Conservation (phyloP, 2,888 invertebrate species). For the Entomobrya multifasciata region DNA sequence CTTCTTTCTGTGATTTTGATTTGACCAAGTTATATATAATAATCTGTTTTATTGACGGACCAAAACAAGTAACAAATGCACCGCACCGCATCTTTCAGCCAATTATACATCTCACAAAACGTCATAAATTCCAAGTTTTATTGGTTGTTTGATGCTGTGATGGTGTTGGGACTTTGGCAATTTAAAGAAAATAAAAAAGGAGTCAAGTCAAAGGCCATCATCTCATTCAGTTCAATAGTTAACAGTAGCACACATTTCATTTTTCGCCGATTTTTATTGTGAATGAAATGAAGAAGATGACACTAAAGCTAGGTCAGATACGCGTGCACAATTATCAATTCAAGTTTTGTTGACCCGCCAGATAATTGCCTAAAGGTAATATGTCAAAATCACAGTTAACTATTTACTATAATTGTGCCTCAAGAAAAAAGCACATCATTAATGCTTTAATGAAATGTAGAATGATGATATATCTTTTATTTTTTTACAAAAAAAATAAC, state of each 20-base stretch:
- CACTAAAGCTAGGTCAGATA: not conserved
- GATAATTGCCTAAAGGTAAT: not conserved
- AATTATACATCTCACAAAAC: not conserved
- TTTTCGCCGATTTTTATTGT: not conserved
- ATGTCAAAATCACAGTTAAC: not conserved
- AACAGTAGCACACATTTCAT: not conserved
- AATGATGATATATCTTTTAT: too few relatives aligned
- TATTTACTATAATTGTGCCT: too few relatives aligned
- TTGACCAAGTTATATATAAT: too few relatives aligned
- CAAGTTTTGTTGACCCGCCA: not conserved
- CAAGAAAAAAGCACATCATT: too few relatives aligned
- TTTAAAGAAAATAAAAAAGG: too few relatives aligned
- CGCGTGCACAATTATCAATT: not conserved
- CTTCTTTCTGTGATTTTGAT: too few relatives aligned
- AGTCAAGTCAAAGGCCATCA: too few relatives aligned
- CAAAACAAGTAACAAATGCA: not conserved
- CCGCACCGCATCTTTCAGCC: not conserved
- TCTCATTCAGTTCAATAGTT: not conserved
- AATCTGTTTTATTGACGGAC: not conserved
- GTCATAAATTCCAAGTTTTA: slow-evolving; percentile 7
- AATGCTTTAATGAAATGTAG: too few relatives aligned
- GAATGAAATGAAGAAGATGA: not conserved
- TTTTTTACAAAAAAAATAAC: too few relatives aligned
- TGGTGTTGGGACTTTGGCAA: too few relatives aligned
- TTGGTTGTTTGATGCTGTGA: too few relatives aligned